Conservation (phyloP, 2,113 vertebrate species). For the Suncus etruscus region DNA sequence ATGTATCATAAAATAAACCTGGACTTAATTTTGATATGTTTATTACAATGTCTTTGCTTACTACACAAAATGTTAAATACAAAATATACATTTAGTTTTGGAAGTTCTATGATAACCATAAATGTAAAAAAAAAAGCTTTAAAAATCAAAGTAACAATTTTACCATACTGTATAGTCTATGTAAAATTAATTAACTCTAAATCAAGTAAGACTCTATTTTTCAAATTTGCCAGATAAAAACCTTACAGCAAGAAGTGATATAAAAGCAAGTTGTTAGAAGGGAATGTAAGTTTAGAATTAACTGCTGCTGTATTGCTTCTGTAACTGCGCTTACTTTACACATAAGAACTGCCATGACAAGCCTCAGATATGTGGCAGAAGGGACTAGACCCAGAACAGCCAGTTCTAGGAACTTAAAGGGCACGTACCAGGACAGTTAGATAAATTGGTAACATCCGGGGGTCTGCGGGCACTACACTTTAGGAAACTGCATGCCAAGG, state of each 20-base stretch:
- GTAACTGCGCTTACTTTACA: too few relatives aligned
- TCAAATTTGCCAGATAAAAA: conserved; percentile 23
- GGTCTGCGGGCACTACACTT: too few relatives aligned
- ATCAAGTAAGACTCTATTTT: neutral
- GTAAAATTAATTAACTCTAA: conserved; percentile 21
- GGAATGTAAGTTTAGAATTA: too few relatives aligned
- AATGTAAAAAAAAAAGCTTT: conserved; percentile 44
- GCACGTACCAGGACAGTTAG: too few relatives aligned
- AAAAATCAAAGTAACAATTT: conserved; percentile 52
- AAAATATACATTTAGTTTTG: conserved; percentile 7
- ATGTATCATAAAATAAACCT: conserved; percentile 29
- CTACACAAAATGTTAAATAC: neutral
- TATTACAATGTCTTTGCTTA: neutral
- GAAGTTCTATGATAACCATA: neutral
- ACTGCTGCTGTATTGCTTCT: too few relatives aligned
- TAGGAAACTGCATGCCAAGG: too few relatives aligned
- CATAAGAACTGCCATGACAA: too few relatives aligned
- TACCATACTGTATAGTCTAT: neutral
- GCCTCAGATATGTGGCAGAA: too few relatives aligned
- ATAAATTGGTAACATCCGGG: too few relatives aligned
- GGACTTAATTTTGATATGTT: conserved; percentile 43
- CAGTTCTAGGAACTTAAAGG: too few relatives aligned
- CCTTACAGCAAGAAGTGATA: neutral
- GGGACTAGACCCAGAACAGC: too few relatives aligned
- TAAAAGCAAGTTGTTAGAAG: neutral